phyloP scores from a whole-genome alignment of 2,113 vertebrate species.

The Tachysurus vachellii region DNA sequence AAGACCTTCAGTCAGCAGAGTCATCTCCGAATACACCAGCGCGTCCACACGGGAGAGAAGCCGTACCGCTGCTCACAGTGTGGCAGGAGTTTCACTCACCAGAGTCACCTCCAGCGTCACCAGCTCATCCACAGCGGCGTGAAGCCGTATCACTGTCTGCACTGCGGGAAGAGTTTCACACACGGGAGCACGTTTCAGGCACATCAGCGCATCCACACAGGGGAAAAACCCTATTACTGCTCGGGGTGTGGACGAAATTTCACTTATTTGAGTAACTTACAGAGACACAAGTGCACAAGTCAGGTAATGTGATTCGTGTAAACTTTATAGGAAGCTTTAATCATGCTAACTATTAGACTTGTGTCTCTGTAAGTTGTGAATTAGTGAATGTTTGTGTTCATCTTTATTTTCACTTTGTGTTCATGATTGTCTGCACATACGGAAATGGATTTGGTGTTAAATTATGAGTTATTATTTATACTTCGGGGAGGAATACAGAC shows the following conservation, averaged over 20 bases:
- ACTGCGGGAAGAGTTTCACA: not conserved
- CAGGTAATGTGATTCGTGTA: not conserved
- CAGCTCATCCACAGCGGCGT: not conserved
- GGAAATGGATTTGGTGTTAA: not conserved
- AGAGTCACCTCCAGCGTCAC: not conserved
- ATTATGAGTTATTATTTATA: not conserved
- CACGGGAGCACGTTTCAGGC: not conserved
- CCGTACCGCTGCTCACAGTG: not conserved
- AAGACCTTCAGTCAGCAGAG: conserved; percentile 1
- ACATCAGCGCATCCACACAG: not conserved
- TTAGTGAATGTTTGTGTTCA: not conserved
- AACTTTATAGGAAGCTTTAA: too few species aligned
- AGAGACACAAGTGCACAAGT: not conserved
- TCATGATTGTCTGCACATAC: not conserved
- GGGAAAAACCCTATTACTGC: not conserved
- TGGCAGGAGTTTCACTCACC: not conserved
- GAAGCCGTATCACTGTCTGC: not conserved
- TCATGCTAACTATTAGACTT: not conserved
- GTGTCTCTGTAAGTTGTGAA: too few species aligned
- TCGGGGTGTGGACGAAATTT: not conserved
- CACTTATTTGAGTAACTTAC: not conserved
- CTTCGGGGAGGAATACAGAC: too few species aligned
- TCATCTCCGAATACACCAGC: not conserved
- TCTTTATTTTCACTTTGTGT: not conserved
- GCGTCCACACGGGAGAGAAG: not conserved